phyloP scores from a whole-genome alignment of 2,797 vertebrate species.

The Bufotes viridis region DNA sequence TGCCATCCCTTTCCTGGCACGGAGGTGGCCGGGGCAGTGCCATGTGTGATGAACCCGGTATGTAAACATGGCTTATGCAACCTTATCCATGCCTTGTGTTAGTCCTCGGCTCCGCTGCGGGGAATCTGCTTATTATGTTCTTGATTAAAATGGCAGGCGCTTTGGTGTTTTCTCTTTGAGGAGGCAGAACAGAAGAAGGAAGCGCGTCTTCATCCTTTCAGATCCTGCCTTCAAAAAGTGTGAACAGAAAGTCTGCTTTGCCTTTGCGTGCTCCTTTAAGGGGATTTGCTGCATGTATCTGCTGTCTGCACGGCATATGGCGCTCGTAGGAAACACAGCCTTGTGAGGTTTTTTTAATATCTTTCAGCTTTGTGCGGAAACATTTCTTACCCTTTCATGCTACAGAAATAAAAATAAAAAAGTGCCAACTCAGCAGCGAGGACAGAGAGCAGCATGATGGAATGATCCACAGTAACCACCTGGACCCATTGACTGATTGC shows the following conservation, averaged over 20 bases:
- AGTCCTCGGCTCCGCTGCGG: slow-evolving; percentile 38
- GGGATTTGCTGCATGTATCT: background rate
- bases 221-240: slow-evolving; percentile 1
- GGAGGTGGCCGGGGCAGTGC: background rate
- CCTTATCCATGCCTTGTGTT: background rate
- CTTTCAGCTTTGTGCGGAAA: slow-evolving; percentile 26
- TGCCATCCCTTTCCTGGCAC: slow-evolving; percentile 35
- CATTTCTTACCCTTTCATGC: slow-evolving; percentile 13
- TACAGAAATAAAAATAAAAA: slow-evolving; percentile 1
- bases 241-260: background rate
- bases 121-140: slow-evolving; percentile 4
- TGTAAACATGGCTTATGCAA: slow-evolving; percentile 28
- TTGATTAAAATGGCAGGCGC: slow-evolving; percentile 20
- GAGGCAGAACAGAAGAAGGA: background rate
- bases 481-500: background rate
- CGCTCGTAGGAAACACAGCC: background rate
- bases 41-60: background rate
- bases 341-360: background rate
- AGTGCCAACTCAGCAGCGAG: background rate
- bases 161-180: slow-evolving; percentile 29
- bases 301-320: slow-evolving; percentile 24
- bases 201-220: background rate
- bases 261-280: slow-evolving; percentile 12
- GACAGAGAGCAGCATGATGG: background rate
- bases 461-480: background rate